Base-by-base conservation (phyloP, 1,140 invertebrate species). In the Lepidurus couesii region DNA sequence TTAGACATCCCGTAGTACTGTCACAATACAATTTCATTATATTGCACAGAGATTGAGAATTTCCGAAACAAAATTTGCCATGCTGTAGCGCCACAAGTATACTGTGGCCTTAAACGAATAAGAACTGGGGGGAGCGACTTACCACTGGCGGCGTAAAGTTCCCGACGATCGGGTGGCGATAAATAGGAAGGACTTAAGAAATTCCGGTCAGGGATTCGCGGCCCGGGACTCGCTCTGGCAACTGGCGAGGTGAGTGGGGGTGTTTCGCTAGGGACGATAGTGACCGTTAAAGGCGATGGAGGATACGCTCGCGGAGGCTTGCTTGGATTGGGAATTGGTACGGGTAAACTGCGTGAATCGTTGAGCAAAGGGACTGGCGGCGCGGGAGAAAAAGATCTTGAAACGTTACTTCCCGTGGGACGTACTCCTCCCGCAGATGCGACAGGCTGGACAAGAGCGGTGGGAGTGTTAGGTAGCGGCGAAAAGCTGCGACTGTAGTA, bases 311-410 rank as follows among this genome's bases (percentile, higher is more conserved):
- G 79, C 13, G 76, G 78, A 34, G 80, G 76, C 65, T 53, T 53
- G 77, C 77, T 74, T 53, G 77, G 26, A 78, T 74, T 44, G 76
- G 76, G 26, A 24, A 34, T 34, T 80, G 42, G 43, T 80, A 81
- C 7, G 81, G 81, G 73, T 80, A 81, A 44, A 80, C 82, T 34
- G 80, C 79, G 75, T 80, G 82, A 45, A 80, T 80, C 43, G 82
- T 81, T 21, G 81, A 81, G 44, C 80, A 79, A 42, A 81, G 81
- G 10, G 82, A 81, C 5, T 80, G 16, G 81, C 81, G 10, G 82
- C 80, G 76, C 82, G 79, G 21, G 80, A 77, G 77, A 82, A 76
- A 65, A 65, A 65, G 53, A 21, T 65, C 53, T 65, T 65, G 53
- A 65, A 65, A 65, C 16, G 53, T 4, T 65, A 65, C 53, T 65